Conservation (phyloP, 2,797 vertebrate genomes). For the Garrulus glandarius region DNA sequence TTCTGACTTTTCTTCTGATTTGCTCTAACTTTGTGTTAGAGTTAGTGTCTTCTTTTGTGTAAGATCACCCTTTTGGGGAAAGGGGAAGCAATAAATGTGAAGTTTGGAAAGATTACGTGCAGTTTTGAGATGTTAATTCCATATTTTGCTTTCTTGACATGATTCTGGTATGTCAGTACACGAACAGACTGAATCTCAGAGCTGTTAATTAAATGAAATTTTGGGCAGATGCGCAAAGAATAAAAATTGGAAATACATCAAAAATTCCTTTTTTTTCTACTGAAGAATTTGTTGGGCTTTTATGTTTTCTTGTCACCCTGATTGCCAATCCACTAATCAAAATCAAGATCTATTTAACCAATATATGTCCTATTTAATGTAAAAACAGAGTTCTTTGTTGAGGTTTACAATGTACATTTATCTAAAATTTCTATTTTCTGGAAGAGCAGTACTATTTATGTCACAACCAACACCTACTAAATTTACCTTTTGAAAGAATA, state of each 20-base stretch:
- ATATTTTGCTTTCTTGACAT: constrained; percentile 25
- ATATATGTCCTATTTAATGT: background rate
- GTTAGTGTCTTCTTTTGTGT: background rate
- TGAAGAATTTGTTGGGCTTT: background rate
- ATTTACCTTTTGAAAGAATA: background rate
- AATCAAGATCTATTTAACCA: background rate
- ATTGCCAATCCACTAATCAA: constrained; percentile 4
- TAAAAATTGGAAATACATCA: constrained; percentile 29
- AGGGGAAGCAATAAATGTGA: background rate
- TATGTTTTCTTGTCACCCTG: constrained; percentile 17
- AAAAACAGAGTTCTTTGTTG: background rate
- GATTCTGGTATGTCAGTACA: constrained; percentile 10
- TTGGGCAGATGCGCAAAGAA: background rate
- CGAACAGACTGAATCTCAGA: constrained; percentile 18
- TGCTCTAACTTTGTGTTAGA: background rate
- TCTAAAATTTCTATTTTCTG: background rate
- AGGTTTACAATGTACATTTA: background rate
- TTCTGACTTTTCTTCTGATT: background rate
- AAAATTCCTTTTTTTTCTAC: background rate
- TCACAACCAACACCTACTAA: background rate
- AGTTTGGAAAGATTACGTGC: background rate
- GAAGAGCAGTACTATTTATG: background rate
- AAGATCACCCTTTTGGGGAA: background rate
- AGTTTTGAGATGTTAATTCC: background rate
- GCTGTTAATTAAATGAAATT: constrained; percentile 39